These are phyloP conservation scores for Oreochromis aureus DNA, from an alignment of 2,113 vertebrate genomes.

Conservation along the genomic window DNA sequence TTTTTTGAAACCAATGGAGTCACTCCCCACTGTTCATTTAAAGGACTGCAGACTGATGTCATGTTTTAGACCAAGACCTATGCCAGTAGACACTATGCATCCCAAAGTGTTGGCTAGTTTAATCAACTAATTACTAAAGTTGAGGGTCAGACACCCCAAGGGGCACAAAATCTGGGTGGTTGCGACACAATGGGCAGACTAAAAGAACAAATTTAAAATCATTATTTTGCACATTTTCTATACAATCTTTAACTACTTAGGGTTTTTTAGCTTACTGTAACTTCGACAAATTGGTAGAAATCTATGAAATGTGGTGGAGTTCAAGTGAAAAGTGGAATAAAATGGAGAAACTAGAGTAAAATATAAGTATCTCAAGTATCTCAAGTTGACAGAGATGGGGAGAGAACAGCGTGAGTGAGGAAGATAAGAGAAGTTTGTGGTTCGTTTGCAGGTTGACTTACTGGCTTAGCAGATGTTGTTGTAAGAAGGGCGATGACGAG, in stretches of 20 bases:
- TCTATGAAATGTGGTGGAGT: not conserved
- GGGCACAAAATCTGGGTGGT: too few relatives aligned
- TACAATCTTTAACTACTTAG: too few relatives aligned
- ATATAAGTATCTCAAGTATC: not conserved
- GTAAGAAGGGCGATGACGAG: conserved; percentile 27
- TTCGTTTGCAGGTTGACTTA: not conserved
- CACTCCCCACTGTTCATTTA: not conserved
- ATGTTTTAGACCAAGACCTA: not conserved
- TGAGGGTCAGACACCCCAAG: not conserved
- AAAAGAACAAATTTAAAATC: too few relatives aligned
- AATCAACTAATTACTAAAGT: not conserved
- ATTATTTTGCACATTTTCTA: too few relatives aligned
- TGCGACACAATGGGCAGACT: too few relatives aligned
- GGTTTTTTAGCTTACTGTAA: not conserved
- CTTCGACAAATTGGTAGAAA: not conserved
- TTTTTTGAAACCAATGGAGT: not conserved
- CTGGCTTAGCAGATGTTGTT: conserved; percentile 9
- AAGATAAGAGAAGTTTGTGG: not conserved
- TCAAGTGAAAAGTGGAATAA: not conserved
- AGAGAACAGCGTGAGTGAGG: not conserved
- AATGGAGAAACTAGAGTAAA: not conserved
- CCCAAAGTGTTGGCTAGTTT: not conserved
- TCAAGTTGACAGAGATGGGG: not conserved
- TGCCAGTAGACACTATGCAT: not conserved
- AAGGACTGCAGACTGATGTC: not conserved